A percentile compares a stretch with the other conserved stretches of the same genome.
phyloP scores from a whole-genome alignment of 1,140 invertebrate genomes.

The Drosophila quadrilineata region DNA sequence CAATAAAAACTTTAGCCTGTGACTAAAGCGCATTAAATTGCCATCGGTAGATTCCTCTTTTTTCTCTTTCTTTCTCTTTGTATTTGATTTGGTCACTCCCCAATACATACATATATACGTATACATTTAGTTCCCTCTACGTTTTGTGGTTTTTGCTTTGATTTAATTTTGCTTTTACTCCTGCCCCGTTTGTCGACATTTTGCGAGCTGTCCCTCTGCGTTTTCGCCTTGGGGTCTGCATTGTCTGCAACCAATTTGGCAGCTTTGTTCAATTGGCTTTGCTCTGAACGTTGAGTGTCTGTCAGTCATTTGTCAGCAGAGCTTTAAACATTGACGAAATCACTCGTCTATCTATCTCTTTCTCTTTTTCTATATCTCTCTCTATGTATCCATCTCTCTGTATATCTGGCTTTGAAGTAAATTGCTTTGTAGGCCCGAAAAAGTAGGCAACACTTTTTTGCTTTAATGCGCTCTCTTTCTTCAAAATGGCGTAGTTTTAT shows the following conservation, averaged over 20 bases:
- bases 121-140: slow-evolving; percentile 46
- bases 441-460: slow-evolving; percentile 2
- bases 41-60: not conserved
- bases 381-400: too few species aligned
- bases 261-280: slow-evolving; percentile 75
- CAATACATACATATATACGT: slow-evolving; percentile 57
- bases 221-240: not conserved
- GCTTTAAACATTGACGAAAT: slow-evolving; percentile 5
- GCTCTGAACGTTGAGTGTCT: slow-evolving; percentile 6
- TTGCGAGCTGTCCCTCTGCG: not conserved
- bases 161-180: slow-evolving; percentile 64
- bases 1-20: slow-evolving; percentile 43
- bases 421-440: slow-evolving; percentile 25
- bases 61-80: not conserved
- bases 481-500: too few species aligned
- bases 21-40: slow-evolving; percentile 50
- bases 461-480: slow-evolving; percentile 1
- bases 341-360: too few species aligned
- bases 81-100: slow-evolving; percentile 12
- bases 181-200: slow-evolving; percentile 30
- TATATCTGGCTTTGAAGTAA: too few species aligned
- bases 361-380: too few species aligned
- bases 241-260: slow-evolving; percentile 55
- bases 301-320: slow-evolving; percentile 56
- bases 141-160: slow-evolving; percentile 57